phyloP scores from a whole-genome alignment of 2,113 vertebrate species.

The Mystacornis crossleyi region DNA sequence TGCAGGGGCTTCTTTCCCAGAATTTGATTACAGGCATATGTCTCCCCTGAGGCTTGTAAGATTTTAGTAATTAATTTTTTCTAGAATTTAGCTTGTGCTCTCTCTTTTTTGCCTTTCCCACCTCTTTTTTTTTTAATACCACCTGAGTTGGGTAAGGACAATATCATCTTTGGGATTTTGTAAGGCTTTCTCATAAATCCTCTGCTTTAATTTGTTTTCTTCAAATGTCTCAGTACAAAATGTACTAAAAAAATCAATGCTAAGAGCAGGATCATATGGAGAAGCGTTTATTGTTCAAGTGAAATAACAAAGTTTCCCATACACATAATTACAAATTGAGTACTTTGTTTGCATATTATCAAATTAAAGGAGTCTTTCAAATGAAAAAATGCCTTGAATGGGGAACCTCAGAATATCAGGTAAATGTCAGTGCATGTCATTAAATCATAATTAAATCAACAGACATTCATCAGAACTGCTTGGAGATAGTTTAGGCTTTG shows the following conservation, averaged over 20 bases:
- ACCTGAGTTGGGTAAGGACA: background rate
- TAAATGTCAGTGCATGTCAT: background rate
- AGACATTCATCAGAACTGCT: background rate
- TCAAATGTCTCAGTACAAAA: background rate
- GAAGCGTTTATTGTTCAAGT: conserved; percentile 27
- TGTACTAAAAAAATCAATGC: background rate
- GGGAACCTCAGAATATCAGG: background rate
- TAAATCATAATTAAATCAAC: conserved; percentile 49
- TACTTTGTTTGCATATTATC: conserved; percentile 8
- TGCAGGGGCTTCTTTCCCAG: conserved; percentile 46
- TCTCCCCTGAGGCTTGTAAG: conserved; percentile 32
- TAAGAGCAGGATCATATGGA: background rate
- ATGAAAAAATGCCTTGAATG: background rate
- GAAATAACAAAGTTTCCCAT: background rate
- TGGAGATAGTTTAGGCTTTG: background rate
- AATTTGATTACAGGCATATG: conserved; percentile 57
- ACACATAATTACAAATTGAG: background rate
- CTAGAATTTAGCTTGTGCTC: background rate
- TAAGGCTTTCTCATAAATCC: background rate
- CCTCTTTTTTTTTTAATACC: background rate
- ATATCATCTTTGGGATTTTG: background rate
- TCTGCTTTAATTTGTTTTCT: conserved; percentile 41
- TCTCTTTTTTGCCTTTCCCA: background rate
- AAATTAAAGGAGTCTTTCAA: conserved; percentile 20
- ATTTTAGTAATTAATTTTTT: conserved; percentile 41